Evolutionary conservation across 2,113 vertebrate genomes (phyloP).

Genomic region (Galemys pyrenaicus): DNA sequence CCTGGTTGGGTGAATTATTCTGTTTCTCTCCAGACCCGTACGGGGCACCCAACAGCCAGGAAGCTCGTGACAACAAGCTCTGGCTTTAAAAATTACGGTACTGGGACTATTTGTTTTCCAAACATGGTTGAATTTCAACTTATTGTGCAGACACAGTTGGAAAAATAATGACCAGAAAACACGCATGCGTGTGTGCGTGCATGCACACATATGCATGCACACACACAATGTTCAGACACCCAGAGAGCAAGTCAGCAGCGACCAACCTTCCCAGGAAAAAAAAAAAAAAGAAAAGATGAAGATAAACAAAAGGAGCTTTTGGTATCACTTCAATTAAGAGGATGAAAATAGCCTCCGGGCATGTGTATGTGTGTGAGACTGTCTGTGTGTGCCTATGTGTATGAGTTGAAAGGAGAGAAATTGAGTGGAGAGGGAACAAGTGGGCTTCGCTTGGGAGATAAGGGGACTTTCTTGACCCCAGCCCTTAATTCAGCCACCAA

Average conservation of each 20-base stretch:
- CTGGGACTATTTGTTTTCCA: constrained; percentile 46
- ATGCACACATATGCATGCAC: rapidly evolving
- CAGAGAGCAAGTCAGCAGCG: neutral
- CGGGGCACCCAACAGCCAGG: neutral
- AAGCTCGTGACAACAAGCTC: neutral
- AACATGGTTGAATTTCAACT: constrained; percentile 26
- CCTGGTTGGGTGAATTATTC: neutral
- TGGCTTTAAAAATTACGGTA: neutral
- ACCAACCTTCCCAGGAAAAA: neutral
- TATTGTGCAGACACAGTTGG: constrained; percentile 16
- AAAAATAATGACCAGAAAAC: constrained; percentile 53
- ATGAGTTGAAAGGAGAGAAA: rapidly evolving
- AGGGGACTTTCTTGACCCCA: neutral
- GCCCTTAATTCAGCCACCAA: neutral
- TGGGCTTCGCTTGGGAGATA: neutral
- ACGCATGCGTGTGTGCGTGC: rapidly evolving
- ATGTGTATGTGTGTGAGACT: rapidly evolving
- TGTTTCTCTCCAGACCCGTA: neutral
- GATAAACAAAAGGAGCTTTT: constrained; percentile 21
- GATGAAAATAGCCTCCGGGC: neutral
- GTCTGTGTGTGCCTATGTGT: rapidly evolving
- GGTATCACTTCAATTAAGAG: neutral
- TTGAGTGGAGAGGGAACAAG: neutral
- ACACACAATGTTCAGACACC: neutral
- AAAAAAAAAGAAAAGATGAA: neutral